A percentile compares a stretch with the other conserved stretches of the same genome.
phyloP scores from a whole-genome alignment of 1,140 invertebrate genomes.

The Mesaphorura yosii region DNA sequence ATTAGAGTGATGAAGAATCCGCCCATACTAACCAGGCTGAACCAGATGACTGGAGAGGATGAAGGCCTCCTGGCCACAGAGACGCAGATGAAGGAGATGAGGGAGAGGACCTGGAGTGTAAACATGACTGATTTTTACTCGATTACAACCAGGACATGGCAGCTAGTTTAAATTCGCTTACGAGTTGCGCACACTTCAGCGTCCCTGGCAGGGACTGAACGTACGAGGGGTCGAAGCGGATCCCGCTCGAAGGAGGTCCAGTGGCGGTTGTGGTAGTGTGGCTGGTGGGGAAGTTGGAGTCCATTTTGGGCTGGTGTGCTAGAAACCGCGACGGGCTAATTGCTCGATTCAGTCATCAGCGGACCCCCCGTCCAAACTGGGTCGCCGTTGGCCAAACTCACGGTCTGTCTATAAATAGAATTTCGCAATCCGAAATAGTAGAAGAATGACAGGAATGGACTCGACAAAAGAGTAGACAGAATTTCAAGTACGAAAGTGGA shows the following conservation, averaged over 20 bases:
- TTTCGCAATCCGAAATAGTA: too few relatives aligned
- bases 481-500: too few relatives aligned
- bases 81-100: conserved; percentile 74
- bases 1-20: conserved; percentile 77
- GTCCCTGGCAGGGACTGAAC: conserved; percentile 58
- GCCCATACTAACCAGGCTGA: conserved; percentile 67
- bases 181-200: conserved; percentile 64
- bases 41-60: conserved; percentile 50
- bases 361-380: too few relatives aligned
- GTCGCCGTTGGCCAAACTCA: too few relatives aligned
- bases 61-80: conserved; percentile 45
- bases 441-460: too few relatives aligned
- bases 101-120: conserved; percentile 51
- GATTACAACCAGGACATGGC: not conserved
- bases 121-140: conserved; percentile 4
- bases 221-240: conserved; percentile 61
- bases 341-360: too few relatives aligned
- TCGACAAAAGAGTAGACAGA: too few relatives aligned
- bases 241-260: not conserved
- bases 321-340: too few relatives aligned
- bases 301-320: too few relatives aligned
- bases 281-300: too few relatives aligned
- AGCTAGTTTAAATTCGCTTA: conserved; percentile 35
- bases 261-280: not conserved
- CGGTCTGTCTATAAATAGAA: too few relatives aligned